Percentiles rank a stretch among this genome's conserved stretches.
phyloP scores from a whole-genome alignment of 2,797 vertebrate species.

The Neostethus bicornis region DNA sequence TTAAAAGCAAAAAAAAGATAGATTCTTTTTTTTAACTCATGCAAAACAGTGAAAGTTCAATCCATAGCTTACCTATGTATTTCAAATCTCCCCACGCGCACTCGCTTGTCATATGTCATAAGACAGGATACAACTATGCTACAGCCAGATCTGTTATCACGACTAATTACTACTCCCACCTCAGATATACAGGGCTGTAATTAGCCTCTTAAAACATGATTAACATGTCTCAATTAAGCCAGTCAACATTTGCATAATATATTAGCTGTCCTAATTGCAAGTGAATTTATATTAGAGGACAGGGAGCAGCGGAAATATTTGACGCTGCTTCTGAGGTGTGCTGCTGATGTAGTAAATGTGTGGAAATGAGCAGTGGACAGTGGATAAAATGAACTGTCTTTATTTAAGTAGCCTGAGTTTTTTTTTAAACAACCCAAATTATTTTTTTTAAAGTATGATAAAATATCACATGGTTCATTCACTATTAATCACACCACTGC shows the following conservation, averaged over 20 bases:
- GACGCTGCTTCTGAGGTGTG: constrained; percentile 53
- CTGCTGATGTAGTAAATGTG: constrained; percentile 38
- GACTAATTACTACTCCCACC: constrained; percentile 95
- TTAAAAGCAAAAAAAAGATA: neutral
- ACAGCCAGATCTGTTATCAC: constrained; percentile 89
- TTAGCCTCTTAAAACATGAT: constrained; percentile 99
- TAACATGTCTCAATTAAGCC: constrained; percentile 93
- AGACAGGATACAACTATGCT: constrained; percentile 71
- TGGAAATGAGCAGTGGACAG: constrained; percentile 41
- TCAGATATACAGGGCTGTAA: constrained; percentile 98
- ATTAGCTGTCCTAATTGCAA: constrained; percentile 92
- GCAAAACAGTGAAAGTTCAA: constrained; percentile 1
- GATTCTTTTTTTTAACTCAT: neutral
- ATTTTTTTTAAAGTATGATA: no score
- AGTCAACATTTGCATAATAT: constrained; percentile 99
- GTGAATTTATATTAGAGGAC: constrained; percentile 88
- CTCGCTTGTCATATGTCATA: constrained; percentile 39
- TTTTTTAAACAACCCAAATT: no score
- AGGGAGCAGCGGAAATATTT: constrained; percentile 76
- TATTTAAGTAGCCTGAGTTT: no score
- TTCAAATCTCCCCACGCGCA: constrained; percentile 16
- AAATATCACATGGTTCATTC: constrained; percentile 55
- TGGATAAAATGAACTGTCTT: constrained; percentile 50
- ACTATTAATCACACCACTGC: constrained; percentile 59
- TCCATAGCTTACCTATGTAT: constrained; percentile 1